These are phyloP conservation scores for Spermophilus dauricus DNA, from an alignment of 2,113 vertebrate species.

Conservation along the genomic window DNA sequence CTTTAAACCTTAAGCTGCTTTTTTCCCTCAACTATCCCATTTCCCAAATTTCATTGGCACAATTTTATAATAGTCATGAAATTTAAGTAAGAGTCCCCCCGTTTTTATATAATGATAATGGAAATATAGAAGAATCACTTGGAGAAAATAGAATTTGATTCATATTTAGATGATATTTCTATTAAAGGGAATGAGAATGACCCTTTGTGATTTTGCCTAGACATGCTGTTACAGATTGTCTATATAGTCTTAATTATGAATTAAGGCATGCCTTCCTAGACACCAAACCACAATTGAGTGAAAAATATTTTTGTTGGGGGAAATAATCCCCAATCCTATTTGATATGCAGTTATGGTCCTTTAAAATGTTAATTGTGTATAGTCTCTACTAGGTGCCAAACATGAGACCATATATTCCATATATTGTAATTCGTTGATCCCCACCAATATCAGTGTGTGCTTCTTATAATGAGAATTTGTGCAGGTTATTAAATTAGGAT, in stretches of 20 bases:
- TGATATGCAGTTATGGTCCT: neutral
- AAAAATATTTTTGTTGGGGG: neutral
- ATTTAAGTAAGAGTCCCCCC: neutral
- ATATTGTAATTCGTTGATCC: neutral
- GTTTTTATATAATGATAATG: neutral
- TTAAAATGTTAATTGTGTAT: neutral
- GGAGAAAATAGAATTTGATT: neutral
- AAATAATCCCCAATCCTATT: neutral
- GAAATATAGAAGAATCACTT: neutral
- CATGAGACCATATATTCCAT: neutral
- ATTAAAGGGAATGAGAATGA: neutral
- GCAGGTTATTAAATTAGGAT: neutral
- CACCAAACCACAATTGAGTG: neutral
- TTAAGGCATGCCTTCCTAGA: neutral
- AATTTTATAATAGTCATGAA: neutral
- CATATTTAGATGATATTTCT: neutral
- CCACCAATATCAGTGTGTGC: neutral
- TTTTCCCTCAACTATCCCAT: neutral
- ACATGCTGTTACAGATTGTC: neutral
- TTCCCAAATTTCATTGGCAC: neutral
- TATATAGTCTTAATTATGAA: neutral
- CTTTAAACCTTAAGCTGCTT: neutral
- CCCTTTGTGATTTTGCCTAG: neutral
- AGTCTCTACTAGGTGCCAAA: neutral
- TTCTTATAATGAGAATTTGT: neutral